Conservation (phyloP, 2,797 vertebrate species). For the Distichodus sexfasciatus region DNA sequence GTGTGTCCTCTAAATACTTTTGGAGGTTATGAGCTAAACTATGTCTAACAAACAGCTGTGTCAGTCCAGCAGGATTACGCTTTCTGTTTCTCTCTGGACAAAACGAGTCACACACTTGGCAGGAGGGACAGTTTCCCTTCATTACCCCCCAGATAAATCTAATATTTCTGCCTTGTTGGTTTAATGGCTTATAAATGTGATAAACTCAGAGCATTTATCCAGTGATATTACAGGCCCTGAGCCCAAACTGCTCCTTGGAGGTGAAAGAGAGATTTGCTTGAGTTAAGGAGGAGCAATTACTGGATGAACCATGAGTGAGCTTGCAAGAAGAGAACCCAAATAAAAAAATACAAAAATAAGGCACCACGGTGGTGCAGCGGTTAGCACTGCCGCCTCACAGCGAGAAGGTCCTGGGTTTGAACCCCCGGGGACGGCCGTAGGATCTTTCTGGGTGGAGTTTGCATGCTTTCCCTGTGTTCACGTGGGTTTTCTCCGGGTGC, state of each 20-base stretch:
- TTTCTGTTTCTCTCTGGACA: slow-evolving; percentile 14
- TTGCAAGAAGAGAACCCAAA: too few species aligned
- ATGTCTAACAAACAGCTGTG: slow-evolving; percentile 51
- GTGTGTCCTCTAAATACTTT: too few species aligned
- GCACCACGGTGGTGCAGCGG: too few species aligned
- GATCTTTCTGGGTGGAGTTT: too few species aligned
- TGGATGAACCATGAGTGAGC: background rate
- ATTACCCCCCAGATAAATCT: slow-evolving; percentile 35
- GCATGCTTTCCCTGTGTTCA: too few species aligned
- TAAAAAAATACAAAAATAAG: too few species aligned
- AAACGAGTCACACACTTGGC: background rate
- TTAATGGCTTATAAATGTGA: slow-evolving; percentile 33
- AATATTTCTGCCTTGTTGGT: slow-evolving; percentile 37
- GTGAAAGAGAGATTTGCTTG: background rate
- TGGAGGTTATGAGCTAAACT: too few species aligned
- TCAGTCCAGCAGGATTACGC: slow-evolving; percentile 62
- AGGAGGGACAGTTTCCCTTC: slow-evolving; percentile 19
- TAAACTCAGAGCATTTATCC: slow-evolving; percentile 15
- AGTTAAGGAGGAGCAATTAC: background rate
- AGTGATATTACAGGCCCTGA: slow-evolving; percentile 8
- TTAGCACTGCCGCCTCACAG: too few species aligned
- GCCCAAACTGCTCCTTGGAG: background rate
- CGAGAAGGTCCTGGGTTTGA: too few species aligned
- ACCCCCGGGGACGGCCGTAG: too few species aligned
- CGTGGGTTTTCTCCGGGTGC: too few species aligned